Base-by-base conservation (phyloP, 92 coral and sea anemone species). In the Palythoa caribaeorum region DNA sequence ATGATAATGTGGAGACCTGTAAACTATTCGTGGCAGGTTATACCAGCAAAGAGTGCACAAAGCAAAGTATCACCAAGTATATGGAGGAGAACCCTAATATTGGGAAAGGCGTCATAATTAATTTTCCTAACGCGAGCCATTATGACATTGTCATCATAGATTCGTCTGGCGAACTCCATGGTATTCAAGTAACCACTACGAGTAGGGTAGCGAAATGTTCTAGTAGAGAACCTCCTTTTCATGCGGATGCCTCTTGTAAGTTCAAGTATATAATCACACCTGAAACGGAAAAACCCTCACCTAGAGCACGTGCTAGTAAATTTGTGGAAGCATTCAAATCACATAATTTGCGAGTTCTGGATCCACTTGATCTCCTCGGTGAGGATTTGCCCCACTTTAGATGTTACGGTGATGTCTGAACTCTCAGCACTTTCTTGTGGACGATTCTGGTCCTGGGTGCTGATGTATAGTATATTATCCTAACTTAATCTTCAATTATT, bases 61-160 rank as follows among this genome's bases (percentile, higher is more conserved):
- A 57, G 65, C 65, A 57, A 57, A 48, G 54, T 77, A 77, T 77
- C 83, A 38, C 54, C 83, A 48, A 77, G 83, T 77, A 77, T 77
- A 48, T 36, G 57, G 36, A 47, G 83, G 57, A 77, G 54, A 77
- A 77, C 83, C 83, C 83, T 77, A 77, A 77, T 48, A 71, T 71
- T 71, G 57, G 83, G 37, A 38, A 21, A 39, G 83, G 83, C 83
- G 83, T 77, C 51, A 77, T 77, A 38, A 77, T 77, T 77, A 7
- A 77, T 77, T 77, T 77, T 77, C 83, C 83, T 38, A 0, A 36
- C 57, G 83, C 52, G 83, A 54, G 36, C 51, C 37, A 48, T 77
- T 77, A 77, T 77, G 83, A 77, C 83, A 38, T 77, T 77, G 83
- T 77, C 83, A 77, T 77, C 83, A 77, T 77, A 77, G 83, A 77